Evolutionary conservation across 2,888 invertebrate genomes (phyloP), one percentile per base, ranked within the genome.

Genomic region (Sinopyrophorus schimmeli): DNA sequence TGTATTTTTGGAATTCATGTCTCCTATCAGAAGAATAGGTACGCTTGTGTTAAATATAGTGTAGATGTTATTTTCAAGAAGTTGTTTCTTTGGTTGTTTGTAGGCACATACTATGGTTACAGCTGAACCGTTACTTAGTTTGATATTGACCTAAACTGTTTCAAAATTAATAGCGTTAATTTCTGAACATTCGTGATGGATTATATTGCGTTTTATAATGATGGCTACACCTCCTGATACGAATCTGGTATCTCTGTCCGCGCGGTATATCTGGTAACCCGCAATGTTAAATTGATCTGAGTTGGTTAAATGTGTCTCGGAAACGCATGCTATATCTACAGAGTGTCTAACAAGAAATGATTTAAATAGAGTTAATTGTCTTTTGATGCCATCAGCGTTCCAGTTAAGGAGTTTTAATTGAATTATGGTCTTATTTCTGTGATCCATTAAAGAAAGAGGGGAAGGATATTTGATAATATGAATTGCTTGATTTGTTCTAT

Each of bases 401-500:
- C 35, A 35, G 9, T 35, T 35, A n/a, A 35, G 35, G 35, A 35
- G 7, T 20, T 35, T 23, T 10, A 35, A 23, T 7, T 35, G 2
- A 35, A n/a, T 3, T 5, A 35, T 2, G 1, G 15, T 35, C 1
- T 35, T 35, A 15, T 1, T 35, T 2, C 9, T 21, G 23, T 35
- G 35, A 7, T 35, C 35, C 35, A 35, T 21, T 35, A 3, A 23
- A 9, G 10, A 35, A 9, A 10, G 9, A 14, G n/a, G 5, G 35
- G 35, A 14, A 35, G 6, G 12, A 35, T 14, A 15, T 21, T 35
- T 2, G 31, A 5, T 35, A 35, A 21, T 4, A 21, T 3, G 14
- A 35, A 23, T 35, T 35, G 35, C 17, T 35, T 35, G 12, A 35
- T 35, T 35, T 35, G 35, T 3, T n/a, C 23, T 3, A 35, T 12